phyloP scores from a whole-genome alignment of 2,797 vertebrate species.

The Amphiprion clarkii region DNA sequence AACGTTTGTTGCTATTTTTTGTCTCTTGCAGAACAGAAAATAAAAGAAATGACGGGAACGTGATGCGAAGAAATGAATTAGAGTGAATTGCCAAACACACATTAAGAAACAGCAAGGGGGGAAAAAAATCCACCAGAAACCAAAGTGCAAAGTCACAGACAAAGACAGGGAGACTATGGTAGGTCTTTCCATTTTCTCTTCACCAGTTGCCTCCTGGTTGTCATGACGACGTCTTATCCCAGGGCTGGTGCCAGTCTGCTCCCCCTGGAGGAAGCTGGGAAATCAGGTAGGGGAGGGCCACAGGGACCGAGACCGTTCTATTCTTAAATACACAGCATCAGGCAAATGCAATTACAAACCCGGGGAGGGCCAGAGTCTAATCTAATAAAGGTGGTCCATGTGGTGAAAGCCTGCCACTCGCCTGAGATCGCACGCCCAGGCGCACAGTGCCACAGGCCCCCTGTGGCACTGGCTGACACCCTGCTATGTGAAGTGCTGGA shows the following conservation, averaged over 20 bases:
- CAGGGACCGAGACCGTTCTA: constrained; percentile 73
- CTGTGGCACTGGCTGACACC: constrained; percentile 43
- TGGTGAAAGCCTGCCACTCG: constrained; percentile 74
- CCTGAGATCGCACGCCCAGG: constrained; percentile 69
- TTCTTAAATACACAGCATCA: constrained; percentile 87
- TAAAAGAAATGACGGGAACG: constrained; percentile 17
- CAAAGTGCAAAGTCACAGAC: constrained; percentile 75
- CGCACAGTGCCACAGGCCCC: constrained; percentile 44
- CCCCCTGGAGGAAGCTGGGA: constrained; percentile 74
- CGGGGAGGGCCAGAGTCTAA: constrained; percentile 80
- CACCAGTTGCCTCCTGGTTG: constrained; percentile 71
- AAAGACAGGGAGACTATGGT: constrained; percentile 30
- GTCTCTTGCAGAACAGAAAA: constrained; percentile 33
- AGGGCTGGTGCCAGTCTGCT: constrained; percentile 47
- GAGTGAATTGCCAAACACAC: constrained; percentile 38
- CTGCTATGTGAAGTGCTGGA: constrained; percentile 30
- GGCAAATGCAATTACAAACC: constrained; percentile 85
- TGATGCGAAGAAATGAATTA: constrained; percentile 38
- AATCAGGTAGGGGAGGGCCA: constrained; percentile 74
- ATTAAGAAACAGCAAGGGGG: constrained; percentile 40
- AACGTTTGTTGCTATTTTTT: constrained; percentile 53
- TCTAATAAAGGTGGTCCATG: constrained; percentile 81
- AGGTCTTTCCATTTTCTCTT: constrained; percentile 58
- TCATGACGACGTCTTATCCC: constrained; percentile 81
- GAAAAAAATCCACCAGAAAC: constrained; percentile 35